Conservation (phyloP, 1,140 invertebrate genomes). For the Habropoda laboriosa region DNA sequence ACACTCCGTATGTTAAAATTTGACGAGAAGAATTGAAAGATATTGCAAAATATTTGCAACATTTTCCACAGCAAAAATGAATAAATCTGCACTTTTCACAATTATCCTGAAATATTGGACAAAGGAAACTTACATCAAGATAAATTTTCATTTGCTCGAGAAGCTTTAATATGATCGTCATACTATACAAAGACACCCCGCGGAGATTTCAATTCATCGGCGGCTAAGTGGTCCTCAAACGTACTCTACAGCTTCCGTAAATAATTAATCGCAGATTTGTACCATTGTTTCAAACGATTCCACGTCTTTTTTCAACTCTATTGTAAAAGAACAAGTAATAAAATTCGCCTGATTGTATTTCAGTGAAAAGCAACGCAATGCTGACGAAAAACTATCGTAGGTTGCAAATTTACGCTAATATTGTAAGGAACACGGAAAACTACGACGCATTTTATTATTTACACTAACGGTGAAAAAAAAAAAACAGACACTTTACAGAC, state of each 20-base stretch:
- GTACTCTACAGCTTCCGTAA: too few relatives aligned
- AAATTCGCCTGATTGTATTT: neutral
- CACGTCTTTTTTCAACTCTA: too few relatives aligned
- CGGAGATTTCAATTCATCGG: neutral
- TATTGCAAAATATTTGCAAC: too few relatives aligned
- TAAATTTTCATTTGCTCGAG: neutral
- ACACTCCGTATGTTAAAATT: too few relatives aligned
- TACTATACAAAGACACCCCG: neutral
- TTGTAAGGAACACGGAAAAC: too few relatives aligned
- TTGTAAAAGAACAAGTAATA: neutral
- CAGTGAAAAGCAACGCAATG: neutral
- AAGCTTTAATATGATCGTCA: neutral
- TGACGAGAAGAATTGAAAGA: too few relatives aligned
- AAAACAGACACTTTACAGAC: too few relatives aligned
- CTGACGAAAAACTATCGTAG: neutral
- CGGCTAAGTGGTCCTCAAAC: neutral
- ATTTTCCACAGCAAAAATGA: too few relatives aligned
- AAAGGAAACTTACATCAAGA: neutral
- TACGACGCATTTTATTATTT: too few relatives aligned
- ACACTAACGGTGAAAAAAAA: too few relatives aligned
- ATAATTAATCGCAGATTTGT: neutral
- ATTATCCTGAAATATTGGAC: neutral
- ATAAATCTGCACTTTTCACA: too few relatives aligned
- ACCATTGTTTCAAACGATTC: neutral
- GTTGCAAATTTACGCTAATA: too few relatives aligned